Percentiles rank a stretch among this genome's conserved stretches.
phyloP scores from a whole-genome alignment of 2,113 vertebrate species.

The Verasper variegatus region DNA sequence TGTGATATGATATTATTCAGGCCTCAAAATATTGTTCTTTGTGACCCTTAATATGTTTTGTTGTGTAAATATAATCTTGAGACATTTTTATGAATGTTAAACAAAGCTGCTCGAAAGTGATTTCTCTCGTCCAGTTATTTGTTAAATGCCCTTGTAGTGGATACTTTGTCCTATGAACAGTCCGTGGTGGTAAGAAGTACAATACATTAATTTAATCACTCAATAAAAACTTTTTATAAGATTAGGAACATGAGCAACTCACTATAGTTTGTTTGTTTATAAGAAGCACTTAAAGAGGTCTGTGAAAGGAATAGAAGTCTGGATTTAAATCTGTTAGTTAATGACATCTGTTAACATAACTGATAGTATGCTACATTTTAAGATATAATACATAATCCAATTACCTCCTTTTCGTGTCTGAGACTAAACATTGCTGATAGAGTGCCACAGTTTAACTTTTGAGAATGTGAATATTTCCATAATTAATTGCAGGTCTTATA shows the following conservation, averaged over 20 bases:
- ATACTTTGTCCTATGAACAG: background rate
- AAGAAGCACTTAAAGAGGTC: no score
- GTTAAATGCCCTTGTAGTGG: background rate
- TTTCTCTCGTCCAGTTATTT: constrained; percentile 26
- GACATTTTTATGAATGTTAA: constrained; percentile 77
- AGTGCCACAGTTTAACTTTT: background rate
- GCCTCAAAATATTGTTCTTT: constrained; percentile 50
- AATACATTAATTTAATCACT: background rate
- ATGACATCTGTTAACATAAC: no score
- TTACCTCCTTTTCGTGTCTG: background rate
- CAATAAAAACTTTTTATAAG: background rate
- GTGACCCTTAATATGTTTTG: constrained; percentile 68
- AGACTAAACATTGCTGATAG: background rate
- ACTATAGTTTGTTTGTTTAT: no score
- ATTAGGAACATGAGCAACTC: background rate
- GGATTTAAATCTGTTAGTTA: no score
- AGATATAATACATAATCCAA: no score
- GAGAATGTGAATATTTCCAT: background rate
- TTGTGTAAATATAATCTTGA: constrained; percentile 77
- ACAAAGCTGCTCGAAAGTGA: constrained; percentile 49
- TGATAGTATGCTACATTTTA: no score
- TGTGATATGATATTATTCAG: constrained; percentile 34
- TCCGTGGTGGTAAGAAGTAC: background rate
- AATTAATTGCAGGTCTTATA: background rate
- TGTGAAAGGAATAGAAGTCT: no score